Evolutionary conservation across 2,113 vertebrate species (phyloP).

Genomic region (Pimephales promelas): DNA sequence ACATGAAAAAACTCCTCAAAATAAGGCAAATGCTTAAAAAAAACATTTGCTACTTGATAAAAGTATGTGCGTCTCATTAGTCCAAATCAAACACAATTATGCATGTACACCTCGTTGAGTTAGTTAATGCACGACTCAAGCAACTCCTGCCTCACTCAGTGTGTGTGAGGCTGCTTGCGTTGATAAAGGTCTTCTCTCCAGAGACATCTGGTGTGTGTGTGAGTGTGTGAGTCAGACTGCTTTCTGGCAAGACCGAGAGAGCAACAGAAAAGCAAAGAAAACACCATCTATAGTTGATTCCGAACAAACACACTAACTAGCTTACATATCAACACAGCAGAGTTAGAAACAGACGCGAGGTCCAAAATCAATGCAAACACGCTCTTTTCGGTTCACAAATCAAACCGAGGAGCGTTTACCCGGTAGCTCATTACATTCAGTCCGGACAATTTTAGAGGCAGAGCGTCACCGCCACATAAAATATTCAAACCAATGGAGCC

Average conservation of each 20-base stretch:
- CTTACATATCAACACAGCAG: slow-evolving; percentile 12
- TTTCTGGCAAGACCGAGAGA: slow-evolving; percentile 42
- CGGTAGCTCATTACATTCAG: background rate
- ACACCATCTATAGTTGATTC: background rate
- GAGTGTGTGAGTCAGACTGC: slow-evolving; percentile 32
- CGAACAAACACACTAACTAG: background rate
- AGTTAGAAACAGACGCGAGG: background rate
- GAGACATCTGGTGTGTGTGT: slow-evolving; percentile 48
- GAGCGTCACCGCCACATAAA: slow-evolving; percentile 26
- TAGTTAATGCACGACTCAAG: background rate
- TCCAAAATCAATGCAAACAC: background rate
- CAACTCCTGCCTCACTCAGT: background rate
- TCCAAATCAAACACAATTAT: slow-evolving; percentile 6
- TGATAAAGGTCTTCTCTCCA: slow-evolving; percentile 50
- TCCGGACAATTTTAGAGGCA: slow-evolving; percentile 13
- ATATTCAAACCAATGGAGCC: slow-evolving; percentile 38
- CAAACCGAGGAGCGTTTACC: background rate
- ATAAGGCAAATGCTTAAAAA: background rate
- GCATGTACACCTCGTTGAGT: background rate
- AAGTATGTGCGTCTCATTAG: background rate
- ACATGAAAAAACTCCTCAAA: background rate
- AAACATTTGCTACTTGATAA: background rate
- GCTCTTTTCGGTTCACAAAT: background rate
- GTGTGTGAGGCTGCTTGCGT: slow-evolving; percentile 5
- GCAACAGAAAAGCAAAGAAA: slow-evolving; percentile 11